Percentiles rank a stretch among this genome's conserved stretches.
phyloP scores from a whole-genome alignment of 2,888 invertebrate species.

The Nesidiocoris tenuis region DNA sequence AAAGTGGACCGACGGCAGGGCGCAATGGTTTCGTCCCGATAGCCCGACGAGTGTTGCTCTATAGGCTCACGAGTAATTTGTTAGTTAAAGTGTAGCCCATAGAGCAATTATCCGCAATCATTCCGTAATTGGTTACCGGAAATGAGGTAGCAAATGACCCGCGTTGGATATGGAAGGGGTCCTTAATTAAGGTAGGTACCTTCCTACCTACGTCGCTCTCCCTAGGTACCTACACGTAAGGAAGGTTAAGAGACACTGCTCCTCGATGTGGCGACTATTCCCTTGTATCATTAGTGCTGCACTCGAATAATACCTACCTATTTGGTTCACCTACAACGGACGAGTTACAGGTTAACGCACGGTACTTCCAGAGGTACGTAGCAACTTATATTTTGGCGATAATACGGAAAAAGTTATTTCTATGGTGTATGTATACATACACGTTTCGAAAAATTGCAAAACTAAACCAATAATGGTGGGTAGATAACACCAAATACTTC shows the following conservation, averaged over 20 bases:
- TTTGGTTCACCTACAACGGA: no score
- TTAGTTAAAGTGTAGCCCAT: slow-evolving; percentile 48
- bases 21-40: not conserved
- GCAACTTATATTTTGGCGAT: no score
- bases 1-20: slow-evolving; percentile 15
- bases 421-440: no score
- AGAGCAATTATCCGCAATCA: slow-evolving; percentile 48
- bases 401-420: no score
- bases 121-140: slow-evolving; percentile 47
- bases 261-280: not conserved
- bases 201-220: not conserved
- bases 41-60: slow-evolving; percentile 24
- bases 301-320: no score
- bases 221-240: not conserved
- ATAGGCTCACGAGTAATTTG: slow-evolving; percentile 43
- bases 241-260: not conserved
- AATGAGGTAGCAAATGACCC: slow-evolving; percentile 49
- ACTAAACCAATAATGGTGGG: no score
- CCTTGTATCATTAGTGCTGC: not conserved
- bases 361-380: no score
- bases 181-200: slow-evolving; percentile 40
- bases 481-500: no score
- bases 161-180: slow-evolving; percentile 35
- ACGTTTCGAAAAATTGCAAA: no score
- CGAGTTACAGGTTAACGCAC: no score